Evolutionary conservation across 2,888 invertebrate genomes (phyloP), one percentile per base, ranked within the genome.

Genomic region (Sicus ferrugineus): DNA sequence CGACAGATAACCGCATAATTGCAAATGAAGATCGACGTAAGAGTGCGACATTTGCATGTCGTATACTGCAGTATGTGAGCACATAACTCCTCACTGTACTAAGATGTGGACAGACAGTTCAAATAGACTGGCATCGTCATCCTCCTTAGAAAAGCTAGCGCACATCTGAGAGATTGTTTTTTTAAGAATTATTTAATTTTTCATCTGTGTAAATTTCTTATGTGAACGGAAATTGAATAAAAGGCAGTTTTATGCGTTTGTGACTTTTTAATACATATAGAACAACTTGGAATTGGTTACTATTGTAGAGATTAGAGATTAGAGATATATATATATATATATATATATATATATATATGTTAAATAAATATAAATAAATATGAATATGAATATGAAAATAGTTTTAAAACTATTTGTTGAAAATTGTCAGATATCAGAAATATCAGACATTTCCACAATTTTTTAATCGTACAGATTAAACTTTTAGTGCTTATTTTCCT

Each of bases 21-120:
- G 38, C 38, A 62, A 68, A 68, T 68, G 38, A 68, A 63, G 68
- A 62, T 31, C 26, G 54, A 63, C 52, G 38, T 46, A 68, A 34
- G 5, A 38, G 56, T 38, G 28, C 31, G 21, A 31, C 28, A 58
- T 67, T 67, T 52, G 26, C 38, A 65, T 65, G 65, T 38, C 34
- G 48, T 38, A 38, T 16, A 34, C 31, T 50, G 34, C 28, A 50
- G 31, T 21, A 31, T 62, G 11, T 21, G 11, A n/a, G 42, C n/a
- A 16, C 42, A n/a, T 42, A 1, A 3, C 7, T 38, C 11, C 38
- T 38, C n/a, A 38, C 11, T 38, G 38, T 38, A 38, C n/a, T n/a
- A n/a, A n/a, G n/a, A n/a, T n/a, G n/a, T n/a, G 38, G 38, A 9
- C 38, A 9, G 38, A 9, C 38, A 9, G 38, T 6, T 9, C 11